phyloP scores from a whole-genome alignment of 2,797 vertebrate genomes.

The Rhinella marina region DNA sequence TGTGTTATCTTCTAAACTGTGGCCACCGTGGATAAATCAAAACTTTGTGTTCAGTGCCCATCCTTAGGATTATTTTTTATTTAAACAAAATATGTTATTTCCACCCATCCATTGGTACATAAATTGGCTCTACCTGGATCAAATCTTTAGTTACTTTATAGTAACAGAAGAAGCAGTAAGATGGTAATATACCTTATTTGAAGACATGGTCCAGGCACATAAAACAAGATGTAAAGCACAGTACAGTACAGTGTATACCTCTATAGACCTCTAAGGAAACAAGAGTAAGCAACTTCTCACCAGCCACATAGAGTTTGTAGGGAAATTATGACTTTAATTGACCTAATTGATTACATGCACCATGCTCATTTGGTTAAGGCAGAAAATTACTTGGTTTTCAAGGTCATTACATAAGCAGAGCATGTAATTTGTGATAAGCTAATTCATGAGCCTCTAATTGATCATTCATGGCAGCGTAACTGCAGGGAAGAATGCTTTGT shows the following conservation, averaged over 20 bases:
- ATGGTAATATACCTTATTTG: not conserved
- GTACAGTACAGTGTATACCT: slow-evolving; percentile 64
- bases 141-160: not conserved
- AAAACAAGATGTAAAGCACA: slow-evolving; percentile 19
- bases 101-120: too few relatives aligned
- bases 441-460: slow-evolving; percentile 71
- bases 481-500: slow-evolving; percentile 68
- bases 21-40: too few relatives aligned
- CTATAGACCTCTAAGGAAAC: slow-evolving; percentile 49
- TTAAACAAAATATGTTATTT: too few relatives aligned
- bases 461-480: slow-evolving; percentile 70
- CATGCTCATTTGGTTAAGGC: slow-evolving; percentile 75
- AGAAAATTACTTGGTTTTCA: slow-evolving; percentile 75
- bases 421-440: slow-evolving; percentile 73
- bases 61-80: too few relatives aligned
- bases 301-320: slow-evolving; percentile 67
- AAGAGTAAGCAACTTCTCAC: slow-evolving; percentile 38
- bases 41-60: too few relatives aligned
- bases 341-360: slow-evolving; percentile 77
- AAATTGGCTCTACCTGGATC: too few relatives aligned
- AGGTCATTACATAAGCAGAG: slow-evolving; percentile 78
- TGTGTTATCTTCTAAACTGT: too few relatives aligned
- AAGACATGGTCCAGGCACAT: not conserved
- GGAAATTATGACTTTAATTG: slow-evolving; percentile 79
- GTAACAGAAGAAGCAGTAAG: not conserved